Base-by-base conservation (phyloP, 2,888 invertebrate genomes). In the Euclidia mi region DNA sequence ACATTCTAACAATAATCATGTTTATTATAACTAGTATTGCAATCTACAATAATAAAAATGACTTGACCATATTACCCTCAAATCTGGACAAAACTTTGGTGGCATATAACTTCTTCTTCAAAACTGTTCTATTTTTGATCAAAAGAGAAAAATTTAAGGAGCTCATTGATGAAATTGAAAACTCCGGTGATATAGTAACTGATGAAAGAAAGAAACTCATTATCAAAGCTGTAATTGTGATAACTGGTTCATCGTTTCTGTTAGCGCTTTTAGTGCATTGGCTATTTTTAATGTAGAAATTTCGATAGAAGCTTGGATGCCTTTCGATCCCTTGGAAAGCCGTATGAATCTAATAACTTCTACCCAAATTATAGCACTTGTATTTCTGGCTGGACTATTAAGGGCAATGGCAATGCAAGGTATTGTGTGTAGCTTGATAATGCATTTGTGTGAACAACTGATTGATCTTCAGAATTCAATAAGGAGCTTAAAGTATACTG, bases 371-470 rank as follows among this genome's bases (percentile, higher is more conserved):
- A 0, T 87, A 1, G 76, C 79, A 0, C 2, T 79, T 0, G 50
- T 80, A 0, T 83, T 90, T 20, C 61, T 87, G 0, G 89, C 90
- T 1, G 79, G 80, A 20, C 49, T 81, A 0, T 82, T 79, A n/a
- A n/a, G n/a, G n/a, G n/a, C n/a, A n/a, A n/a, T 87, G 29, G 87
- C 86, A 0, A 87, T 92, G 71, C 89, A 92, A 70, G 91, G 91
- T 0, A 75, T 92, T 1, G 79, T 92, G 0, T 90, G 91, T 59
- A 88, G 91, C 32, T 63, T 92, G 17, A 71, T 89, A 1, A 85
- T 92, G 80, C 93, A 92, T 55, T 50, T 93, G 31, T 89, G 91
- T 46, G 91, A 92, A 41, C 92, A 93, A 56, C 52, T 92, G n/a
- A 57, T 79, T 1, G 79, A 84, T 12, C 51, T 93, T 32, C 91